Evolutionary conservation across 1,140 invertebrate genomes (phyloP), one percentile per base, ranked within the genome.

Genomic region (Mycetomoellerius zeteki): DNA sequence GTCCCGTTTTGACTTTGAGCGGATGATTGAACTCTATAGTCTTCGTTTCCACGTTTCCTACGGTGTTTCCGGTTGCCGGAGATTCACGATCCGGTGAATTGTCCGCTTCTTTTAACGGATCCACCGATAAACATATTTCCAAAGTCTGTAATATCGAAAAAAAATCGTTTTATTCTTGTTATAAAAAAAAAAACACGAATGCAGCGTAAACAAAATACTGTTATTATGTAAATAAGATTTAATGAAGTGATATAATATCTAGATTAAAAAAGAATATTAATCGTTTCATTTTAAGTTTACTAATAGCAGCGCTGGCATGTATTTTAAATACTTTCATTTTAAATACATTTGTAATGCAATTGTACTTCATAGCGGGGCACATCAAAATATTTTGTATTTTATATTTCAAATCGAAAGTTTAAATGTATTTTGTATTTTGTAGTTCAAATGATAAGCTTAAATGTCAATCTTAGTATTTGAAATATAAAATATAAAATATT

Each of bases 41-140:
- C 87, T 92, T 93, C n/a, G 92, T 84, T 54, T 94, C 93, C 96
- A 97, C 90, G 94, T 94, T 92, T 95, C 96, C 94, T 93, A 95
- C 94, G 89, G 95, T 94, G 93, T 96, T 96, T 94, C 96, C 95
- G 95, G 94, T 95, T 95, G 96, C 96, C 50, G 97, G 96, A 93
- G 97, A 97, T 93, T 98, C 97, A 91, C 96, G 97, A 91, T 98
- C 97, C 12, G 98, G 97, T 86, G 97, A 97, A 91, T 96, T 96
- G 91, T 98, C 97, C n/a, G 95, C 94, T 86, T 98, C 98, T 92
- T 98, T 98, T 88, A 96, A 96, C 58, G 97, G 95, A 93, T 99
- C 98, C 94, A 98, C 98, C 88, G 98, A 96, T 91, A 99, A 97
- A 54, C 98, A 98, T 92, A 99, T 97, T 95, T 99, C 98, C 93